Base-by-base conservation (phyloP, 2,888 invertebrate species). In the Galerucella pusilla region DNA sequence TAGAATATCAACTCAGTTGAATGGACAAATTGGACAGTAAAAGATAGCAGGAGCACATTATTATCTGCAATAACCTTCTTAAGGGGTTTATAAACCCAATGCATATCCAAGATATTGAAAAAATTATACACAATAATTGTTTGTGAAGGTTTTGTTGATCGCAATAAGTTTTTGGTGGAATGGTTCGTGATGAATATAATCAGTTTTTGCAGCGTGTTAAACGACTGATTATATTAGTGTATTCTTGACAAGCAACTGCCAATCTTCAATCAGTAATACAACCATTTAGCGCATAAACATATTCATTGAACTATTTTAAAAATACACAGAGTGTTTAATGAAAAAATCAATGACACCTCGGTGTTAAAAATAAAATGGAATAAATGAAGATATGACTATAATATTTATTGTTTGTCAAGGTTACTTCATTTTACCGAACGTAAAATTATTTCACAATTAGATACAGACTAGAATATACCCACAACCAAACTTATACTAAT, bases 261-360 rank as follows among this genome's bases (percentile, higher is more conserved):
- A 16, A 57, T 57, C 57, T 57, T 57, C 57, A 57, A 54, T 57
- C 20, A 57, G 57, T 57, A 57, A 57, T 57, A 57, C 16, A 57
- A 57, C 57, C 20, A 57, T 57, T 57, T 57, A 57, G 16, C 9
- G 16, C 20, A 57, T 10, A 10, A 16, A 57, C 57, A 16, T 57
- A 16, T 57, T 20, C 57, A 57, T 57, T 57, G 57, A 20, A 11
- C 7, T 11, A 10, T 16, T 57, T 57, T 16, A 57, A 57, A 57
- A 57, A 57, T 57, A 10, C 10, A 57, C 57, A 5, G 20, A 20
- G 20, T 20, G 57, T 57, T 20, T 35, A 46, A 46, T 2, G 12
- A 57, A 57, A 57, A 57, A 57, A 57, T 16, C 16, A 16, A 52
- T 52, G 52, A 52, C 52, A 52, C n/a, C 52, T n/a, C 14, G 52